Evolutionary conservation across 1,140 invertebrate genomes (phyloP).

Genomic region (Pissodes strobi): DNA sequence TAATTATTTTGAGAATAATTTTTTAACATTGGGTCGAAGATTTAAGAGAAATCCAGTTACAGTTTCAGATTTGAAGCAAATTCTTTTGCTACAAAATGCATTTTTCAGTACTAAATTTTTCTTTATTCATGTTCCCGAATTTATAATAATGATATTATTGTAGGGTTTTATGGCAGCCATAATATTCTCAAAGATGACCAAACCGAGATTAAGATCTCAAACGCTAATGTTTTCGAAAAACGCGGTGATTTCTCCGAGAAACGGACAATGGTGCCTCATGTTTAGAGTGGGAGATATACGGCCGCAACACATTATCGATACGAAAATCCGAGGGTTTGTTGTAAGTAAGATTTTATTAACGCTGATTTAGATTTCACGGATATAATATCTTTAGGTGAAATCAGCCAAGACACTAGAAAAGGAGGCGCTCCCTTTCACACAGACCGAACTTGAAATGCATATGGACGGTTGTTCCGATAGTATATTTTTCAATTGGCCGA

Average conservation of each 20-base stretch:
- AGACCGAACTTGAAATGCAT: conserved; percentile 60
- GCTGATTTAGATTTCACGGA: neutral
- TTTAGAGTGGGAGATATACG: conserved; percentile 97
- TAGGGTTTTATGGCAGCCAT: conserved; percentile 32
- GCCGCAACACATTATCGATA: conserved; percentile 88
- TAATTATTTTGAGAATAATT: too few species aligned
- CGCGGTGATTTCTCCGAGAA: conserved; percentile 88
- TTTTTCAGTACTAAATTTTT: neutral
- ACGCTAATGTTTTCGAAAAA: conserved; percentile 94
- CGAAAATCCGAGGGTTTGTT: conserved; percentile 77
- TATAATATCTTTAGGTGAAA: conserved; percentile 50
- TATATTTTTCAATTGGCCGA: conserved; percentile 94
- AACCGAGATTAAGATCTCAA: conserved; percentile 93
- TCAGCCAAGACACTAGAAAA: conserved; percentile 87
- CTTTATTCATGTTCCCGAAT: neutral
- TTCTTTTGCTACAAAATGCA: too few species aligned
- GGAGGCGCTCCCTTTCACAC: conserved; percentile 79
- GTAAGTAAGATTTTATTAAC: conserved; percentile 59
- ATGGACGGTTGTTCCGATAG: conserved; percentile 83
- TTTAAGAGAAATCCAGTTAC: too few species aligned
- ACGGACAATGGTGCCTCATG: conserved; percentile 88
- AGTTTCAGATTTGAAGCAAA: too few species aligned
- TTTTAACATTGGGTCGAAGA: too few species aligned
- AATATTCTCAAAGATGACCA: conserved; percentile 59
- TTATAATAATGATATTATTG: neutral